Evolutionary conservation across 2,797 vertebrate species (phyloP).

Genomic region (Staurois parvus): DNA sequence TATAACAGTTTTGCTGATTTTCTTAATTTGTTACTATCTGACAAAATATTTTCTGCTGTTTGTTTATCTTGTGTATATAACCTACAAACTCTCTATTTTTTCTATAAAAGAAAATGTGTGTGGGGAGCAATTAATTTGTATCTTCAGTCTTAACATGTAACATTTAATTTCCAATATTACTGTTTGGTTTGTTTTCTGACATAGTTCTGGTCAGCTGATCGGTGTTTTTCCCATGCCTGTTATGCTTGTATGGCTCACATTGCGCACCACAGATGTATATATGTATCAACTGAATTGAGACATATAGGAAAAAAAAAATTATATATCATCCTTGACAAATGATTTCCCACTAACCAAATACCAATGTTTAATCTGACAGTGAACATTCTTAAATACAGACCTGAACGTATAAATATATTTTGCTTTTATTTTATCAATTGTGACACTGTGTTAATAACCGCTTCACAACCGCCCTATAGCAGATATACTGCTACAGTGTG

Average conservation of each 20-base stretch:
- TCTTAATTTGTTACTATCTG: neutral
- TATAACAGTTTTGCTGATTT: neutral
- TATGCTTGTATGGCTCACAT: neutral
- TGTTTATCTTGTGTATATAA: neutral
- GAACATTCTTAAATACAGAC: conserved; percentile 16
- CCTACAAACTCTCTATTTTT: neutral
- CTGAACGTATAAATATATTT: neutral
- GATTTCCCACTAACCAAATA: conserved; percentile 22
- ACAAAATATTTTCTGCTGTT: neutral
- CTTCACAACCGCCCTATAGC: too few species aligned
- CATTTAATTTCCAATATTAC: neutral
- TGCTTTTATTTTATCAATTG: neutral
- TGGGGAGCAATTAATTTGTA: neutral
- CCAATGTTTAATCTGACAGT: conserved; percentile 4
- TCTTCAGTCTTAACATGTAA: neutral
- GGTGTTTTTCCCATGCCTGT: neutral
- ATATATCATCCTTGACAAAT: conserved; percentile 9
- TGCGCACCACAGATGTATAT: conserved; percentile 14
- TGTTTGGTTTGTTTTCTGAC: neutral
- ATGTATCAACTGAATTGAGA: neutral
- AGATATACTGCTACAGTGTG: too few species aligned
- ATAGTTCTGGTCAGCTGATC: neutral
- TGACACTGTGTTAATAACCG: neutral
- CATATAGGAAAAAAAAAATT: neutral
- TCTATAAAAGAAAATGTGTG: too few species aligned